Conservation (phyloP, 2,113 vertebrate species). For the Glaucomys volans region DNA sequence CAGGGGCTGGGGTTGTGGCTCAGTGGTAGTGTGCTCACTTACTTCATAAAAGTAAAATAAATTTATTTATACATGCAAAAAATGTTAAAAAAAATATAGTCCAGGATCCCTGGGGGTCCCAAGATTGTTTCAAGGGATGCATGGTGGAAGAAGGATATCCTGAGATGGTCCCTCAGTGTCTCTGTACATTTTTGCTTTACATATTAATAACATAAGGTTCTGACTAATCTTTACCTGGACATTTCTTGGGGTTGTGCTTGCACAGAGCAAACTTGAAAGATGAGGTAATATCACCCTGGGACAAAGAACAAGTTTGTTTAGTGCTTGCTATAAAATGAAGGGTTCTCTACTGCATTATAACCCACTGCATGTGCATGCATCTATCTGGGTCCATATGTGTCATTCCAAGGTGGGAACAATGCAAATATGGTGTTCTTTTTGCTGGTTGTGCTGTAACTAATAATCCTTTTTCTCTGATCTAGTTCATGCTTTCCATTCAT, state of each 20-base stretch:
- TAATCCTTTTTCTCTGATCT: background rate
- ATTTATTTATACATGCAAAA: no score
- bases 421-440: constrained; percentile 44
- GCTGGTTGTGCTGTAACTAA: background rate
- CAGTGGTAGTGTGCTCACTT: no score
- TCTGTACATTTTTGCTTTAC: background rate
- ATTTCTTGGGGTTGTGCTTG: background rate
- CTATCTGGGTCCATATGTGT: background rate
- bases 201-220: background rate
- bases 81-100: background rate
- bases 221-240: background rate
- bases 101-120: background rate
- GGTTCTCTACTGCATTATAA: background rate
- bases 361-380: background rate
- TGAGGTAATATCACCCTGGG: background rate
- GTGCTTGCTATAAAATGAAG: constrained; percentile 34
- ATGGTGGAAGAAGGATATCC: background rate
- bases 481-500: constrained; percentile 17
- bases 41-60: no score
- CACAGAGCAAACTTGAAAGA: constrained; percentile 7
- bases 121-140: constrained; percentile 26
- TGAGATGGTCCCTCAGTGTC: background rate
- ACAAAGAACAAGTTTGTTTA: background rate
- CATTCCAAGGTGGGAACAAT: background rate
- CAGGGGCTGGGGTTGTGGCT: no score